Evolutionary conservation across 2,113 vertebrate species (phyloP), one percentile per base, ranked within the genome.

Genomic region (Cololabis saira): DNA sequence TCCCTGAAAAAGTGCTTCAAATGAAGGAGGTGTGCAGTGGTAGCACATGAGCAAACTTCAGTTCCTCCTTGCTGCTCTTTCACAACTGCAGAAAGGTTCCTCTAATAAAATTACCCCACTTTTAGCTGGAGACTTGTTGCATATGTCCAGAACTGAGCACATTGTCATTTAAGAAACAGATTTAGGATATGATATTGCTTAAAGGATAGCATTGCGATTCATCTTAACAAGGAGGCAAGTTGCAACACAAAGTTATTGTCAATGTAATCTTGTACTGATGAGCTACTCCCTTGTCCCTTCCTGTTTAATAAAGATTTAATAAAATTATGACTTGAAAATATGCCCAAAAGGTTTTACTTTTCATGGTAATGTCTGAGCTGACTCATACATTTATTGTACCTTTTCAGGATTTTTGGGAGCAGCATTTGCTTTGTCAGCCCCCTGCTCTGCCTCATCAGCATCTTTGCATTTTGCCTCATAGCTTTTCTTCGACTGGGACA

Each of bases 401-500:
- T 97, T 99, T 61, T 98, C 97, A 33, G 90, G 63, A 70, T 96
- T 95, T 73, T 95, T 97, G 9, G 80, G 84, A 41, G 91, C 88
- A 0, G 22, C 33, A 17, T 76, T 88, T 3, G 69, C 79, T 48
- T 92, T 94, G 67, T 95, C 94, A 0, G 90, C 89, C 2, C 53
- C 82, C 24, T 93, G 94, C 45, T 98, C 95, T 0, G 93, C 94
- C 0, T 98, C 96, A 0, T 96, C 95, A 0, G 95, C 93, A 0
- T 98, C 97, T 55, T 59, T 93, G 84, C 95, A 96, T 74, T 84
- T 95, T 91, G 94, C 93, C 47, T 97, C 94, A 0, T 98, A 97
- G 0, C 21, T 90, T 87, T 92, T 98, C 90, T 98, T 98, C 13
- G 95, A 95, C 97, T 99, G 85, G 4, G 3, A 12, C 10, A 82